Evolutionary conservation across 2,888 invertebrate genomes (phyloP), one percentile per base, ranked within the genome.

Genomic region (Glaucopsyche alexis): DNA sequence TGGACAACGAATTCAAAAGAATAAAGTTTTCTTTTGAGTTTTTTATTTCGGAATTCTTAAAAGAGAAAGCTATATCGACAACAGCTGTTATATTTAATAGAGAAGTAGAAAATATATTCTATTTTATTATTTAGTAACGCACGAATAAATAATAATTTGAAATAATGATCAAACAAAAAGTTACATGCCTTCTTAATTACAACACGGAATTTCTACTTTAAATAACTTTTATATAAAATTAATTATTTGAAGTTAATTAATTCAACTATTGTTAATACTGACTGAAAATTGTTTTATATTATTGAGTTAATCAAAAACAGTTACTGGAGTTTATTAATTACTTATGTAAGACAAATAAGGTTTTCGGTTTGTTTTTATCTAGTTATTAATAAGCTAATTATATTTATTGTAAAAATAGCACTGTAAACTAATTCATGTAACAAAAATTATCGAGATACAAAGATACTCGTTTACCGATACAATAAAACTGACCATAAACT

Each of bases 401-500:
- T n/a, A n/a, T 29, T 29, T 29, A 29, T 4, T 29, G 29, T 29
- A 29, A 29, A 29, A 29, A 29, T 29, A 29, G 29, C 29, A 29
- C 29, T 29, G 29, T 29, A 29, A 45, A 71, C 42, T 14, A 60
- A 42, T 42, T 13, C 14, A 8, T 64, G 40, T 29, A 38, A n/a
- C 29, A 47, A 9, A 38, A 72, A 38, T 64, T 14, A 70, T 8
- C 16, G 29, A 47, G 38, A 19, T 38, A 71, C 45, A 47, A n/a
- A 16, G 29, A 38, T 42, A 55, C 29, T 55, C 47, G 42, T 72
- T 70, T 70, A 38, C 14, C 38, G 47, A n/a, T 9, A 14, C 13
- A 47, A 19, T 29, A 49, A 69, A 42, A 64, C 19, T 42, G 71
- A 40, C 38, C 5, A 42, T 50, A 55, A 71, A 71, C 13, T n/a